These are phyloP conservation scores for Heliconius hortense DNA, from an alignment of 2,888 invertebrate genomes.

Conservation along the genomic window DNA sequence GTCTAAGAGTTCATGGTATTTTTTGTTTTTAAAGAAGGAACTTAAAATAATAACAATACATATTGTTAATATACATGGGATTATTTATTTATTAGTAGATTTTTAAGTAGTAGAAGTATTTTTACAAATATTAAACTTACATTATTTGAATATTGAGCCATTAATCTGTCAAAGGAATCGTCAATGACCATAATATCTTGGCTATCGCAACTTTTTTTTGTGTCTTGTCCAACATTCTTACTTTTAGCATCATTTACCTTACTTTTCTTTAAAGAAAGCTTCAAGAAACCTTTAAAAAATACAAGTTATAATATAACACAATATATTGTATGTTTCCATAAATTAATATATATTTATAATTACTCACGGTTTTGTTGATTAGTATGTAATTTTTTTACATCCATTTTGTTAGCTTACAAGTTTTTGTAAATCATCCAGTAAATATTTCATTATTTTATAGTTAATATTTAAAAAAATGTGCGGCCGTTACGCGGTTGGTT, in stretches of 20 bases:
- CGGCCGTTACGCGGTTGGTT: constrained; percentile 16
- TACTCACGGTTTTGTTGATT: constrained; percentile 54
- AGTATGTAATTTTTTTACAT: constrained; percentile 51
- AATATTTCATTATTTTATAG: constrained; percentile 7
- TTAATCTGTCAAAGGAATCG: constrained; percentile 68
- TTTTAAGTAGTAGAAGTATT: neutral
- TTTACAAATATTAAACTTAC: constrained; percentile 54
- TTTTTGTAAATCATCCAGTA: neutral
- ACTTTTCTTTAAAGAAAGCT: constrained; percentile 70
- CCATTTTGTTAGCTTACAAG: constrained; percentile 51
- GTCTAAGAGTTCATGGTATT: too few relatives aligned
- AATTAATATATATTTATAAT: neutral
- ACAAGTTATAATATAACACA: neutral
- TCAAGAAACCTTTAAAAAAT: constrained; percentile 60
- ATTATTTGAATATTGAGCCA: constrained; percentile 53
- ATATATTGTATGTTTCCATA: neutral
- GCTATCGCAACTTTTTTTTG: constrained; percentile 54
- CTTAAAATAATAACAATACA: neutral
- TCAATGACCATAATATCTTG: constrained; percentile 68
- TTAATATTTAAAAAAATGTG: constrained; percentile 8
- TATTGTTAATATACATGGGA: neutral
- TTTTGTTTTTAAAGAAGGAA: neutral
- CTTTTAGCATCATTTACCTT: constrained; percentile 47
- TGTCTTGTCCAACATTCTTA: constrained; percentile 42
- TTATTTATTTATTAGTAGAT: neutral